Conservation (phyloP, 2,113 vertebrate genomes). For the Embiotoca jacksoni region DNA sequence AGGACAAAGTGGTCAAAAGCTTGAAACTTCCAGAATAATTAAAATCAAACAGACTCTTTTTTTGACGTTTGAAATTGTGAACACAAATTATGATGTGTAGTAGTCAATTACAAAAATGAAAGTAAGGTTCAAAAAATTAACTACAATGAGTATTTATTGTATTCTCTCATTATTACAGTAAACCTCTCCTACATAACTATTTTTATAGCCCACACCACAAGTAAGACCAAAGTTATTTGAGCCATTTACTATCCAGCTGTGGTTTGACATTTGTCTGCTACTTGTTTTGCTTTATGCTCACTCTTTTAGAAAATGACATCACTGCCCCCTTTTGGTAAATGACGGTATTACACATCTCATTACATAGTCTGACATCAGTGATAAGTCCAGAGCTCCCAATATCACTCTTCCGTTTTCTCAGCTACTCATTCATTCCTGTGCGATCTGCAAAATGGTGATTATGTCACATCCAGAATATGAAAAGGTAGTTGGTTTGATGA, state of each 20-base stretch:
- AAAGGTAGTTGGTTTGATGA: neutral
- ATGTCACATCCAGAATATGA: neutral
- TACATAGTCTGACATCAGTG: constrained; percentile 80
- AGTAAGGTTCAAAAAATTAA: too few relatives aligned
- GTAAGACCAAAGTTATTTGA: constrained; percentile 37
- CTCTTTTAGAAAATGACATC: constrained; percentile 53
- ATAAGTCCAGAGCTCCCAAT: constrained; percentile 30
- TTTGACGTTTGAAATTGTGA: too few relatives aligned
- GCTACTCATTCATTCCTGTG: constrained; percentile 14
- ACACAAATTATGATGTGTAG: neutral
- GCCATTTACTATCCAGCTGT: constrained; percentile 37
- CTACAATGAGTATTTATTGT: neutral
- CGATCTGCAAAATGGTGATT: neutral
- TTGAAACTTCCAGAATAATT: too few relatives aligned
- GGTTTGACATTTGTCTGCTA: constrained; percentile 42
- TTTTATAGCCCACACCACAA: neutral
- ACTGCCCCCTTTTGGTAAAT: constrained; percentile 76
- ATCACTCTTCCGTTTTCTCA: neutral
- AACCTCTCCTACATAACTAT: neutral
- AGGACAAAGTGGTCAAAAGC: too few relatives aligned
- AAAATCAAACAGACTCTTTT: too few relatives aligned
- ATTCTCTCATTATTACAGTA: constrained; percentile 1
- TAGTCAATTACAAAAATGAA: neutral
- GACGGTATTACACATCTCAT: constrained; percentile 63
- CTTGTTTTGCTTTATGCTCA: constrained; percentile 4